Percentiles rank a stretch among this genome's conserved stretches.
phyloP scores from a whole-genome alignment of 2,797 vertebrate genomes.

The Allochrocebus solatus region DNA sequence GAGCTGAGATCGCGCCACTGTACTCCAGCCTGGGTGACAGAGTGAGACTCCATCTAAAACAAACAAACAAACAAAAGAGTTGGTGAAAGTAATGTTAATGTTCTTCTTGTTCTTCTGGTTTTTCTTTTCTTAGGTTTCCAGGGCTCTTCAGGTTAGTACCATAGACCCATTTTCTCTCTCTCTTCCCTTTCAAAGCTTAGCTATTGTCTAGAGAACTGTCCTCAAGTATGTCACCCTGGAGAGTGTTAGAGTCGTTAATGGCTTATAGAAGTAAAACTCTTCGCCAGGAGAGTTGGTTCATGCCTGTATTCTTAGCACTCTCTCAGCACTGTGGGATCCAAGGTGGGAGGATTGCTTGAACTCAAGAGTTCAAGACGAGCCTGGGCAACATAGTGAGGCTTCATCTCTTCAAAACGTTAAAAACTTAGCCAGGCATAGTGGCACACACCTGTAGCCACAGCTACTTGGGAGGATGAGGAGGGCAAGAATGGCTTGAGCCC shows the following conservation, averaged over 20 bases:
- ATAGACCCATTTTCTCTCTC: neutral
- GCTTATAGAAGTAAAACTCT: neutral
- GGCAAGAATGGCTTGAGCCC: neutral
- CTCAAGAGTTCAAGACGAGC: neutral
- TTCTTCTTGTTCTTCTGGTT: neutral
- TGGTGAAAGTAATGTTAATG: neutral
- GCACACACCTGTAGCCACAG: neutral
- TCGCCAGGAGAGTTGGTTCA: neutral
- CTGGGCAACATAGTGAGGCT: neutral
- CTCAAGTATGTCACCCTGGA: neutral
- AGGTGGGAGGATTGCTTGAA: neutral
- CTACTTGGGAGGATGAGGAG: neutral
- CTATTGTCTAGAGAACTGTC: neutral
- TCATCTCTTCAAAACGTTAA: neutral
- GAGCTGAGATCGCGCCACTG: too few species aligned
- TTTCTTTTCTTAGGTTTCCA: neutral
- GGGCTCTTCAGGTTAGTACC: neutral
- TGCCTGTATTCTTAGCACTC: neutral
- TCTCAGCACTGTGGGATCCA: neutral
- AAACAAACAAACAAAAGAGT: too few species aligned
- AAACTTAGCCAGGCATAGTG: neutral
- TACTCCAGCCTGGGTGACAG: too few species aligned
- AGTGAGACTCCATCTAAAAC: too few species aligned
- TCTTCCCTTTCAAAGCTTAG: neutral
- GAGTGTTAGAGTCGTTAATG: neutral